Evolutionary conservation across 2,113 vertebrate genomes (phyloP), one percentile per base, ranked within the genome.

Genomic region (Pangasianodon hypophthalmus): DNA sequence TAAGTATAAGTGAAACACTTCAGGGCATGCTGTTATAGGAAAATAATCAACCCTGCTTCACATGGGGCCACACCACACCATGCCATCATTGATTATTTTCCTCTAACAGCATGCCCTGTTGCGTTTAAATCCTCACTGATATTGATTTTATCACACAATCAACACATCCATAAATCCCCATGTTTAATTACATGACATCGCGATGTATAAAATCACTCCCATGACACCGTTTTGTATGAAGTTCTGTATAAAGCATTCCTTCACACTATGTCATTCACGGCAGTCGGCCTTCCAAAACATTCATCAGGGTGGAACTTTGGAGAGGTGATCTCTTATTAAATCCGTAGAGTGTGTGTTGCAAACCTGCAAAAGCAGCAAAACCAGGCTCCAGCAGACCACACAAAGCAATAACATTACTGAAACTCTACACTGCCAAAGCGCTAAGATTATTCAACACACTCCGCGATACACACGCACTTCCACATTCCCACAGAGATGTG

Each of bases 251-350:
- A 69, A 44, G 56, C 44, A 82, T 90, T 67, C 87, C 29, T 71
- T 84, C 67, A 84, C 77, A 52, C 16, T n/a, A 58, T 37, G 46
- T 88, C 88, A 90, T 81, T 73, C 50, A 32, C 73, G 37, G 60
- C 88, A 73, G 86, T 24, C 84, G 46, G 13, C 41, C 44, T 48
- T 85, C 64, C 37, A 79, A 67, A 84, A 48, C 48, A 29, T 54
- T 56, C 50, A 16, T 52, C 88, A 88, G 82, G 88, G 86, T 52
- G 82, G 71, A 84, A 71, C 84, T 48, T 80, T 77, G 7, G 79
- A 84, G 67, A 87, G 87, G 81, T 62, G 67, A 87, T 87, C 79
- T 84, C 90, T 88, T 88, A 89, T 89, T 87, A 88, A 90, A 90
- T 88, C 81, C 54, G 60, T 64, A 62, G 82, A 26, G 88, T 85